These are phyloP conservation scores for Grammomys surdaster DNA, from an alignment of 2,113 vertebrate species.

Conservation along the genomic window DNA sequence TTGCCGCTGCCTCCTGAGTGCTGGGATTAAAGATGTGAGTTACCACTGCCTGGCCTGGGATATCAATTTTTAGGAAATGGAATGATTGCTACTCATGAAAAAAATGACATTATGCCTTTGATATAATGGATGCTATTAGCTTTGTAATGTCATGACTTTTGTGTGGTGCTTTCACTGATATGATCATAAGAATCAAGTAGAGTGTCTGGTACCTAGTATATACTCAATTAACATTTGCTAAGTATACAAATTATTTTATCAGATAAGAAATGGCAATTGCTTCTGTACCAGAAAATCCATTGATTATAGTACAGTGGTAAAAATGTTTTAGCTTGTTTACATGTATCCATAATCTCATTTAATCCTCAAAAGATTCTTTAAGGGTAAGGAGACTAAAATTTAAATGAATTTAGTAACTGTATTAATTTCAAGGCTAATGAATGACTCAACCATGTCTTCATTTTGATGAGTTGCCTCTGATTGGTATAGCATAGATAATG, in stretches of 20 bases:
- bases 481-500: not conserved
- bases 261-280: constrained; percentile 10
- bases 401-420: constrained; percentile 24
- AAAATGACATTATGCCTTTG: constrained; percentile 33
- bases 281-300: constrained; percentile 47
- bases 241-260: constrained; percentile 36
- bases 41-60: not conserved
- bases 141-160: constrained; percentile 16
- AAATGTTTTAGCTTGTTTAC: constrained; percentile 45
- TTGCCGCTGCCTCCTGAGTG: not conserved
- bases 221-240: not conserved
- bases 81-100: constrained; percentile 31
- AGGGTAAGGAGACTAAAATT: not conserved
- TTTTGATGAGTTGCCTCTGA: not conserved
- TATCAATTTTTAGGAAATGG: constrained; percentile 9
- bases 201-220: not conserved
- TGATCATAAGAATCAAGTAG: not conserved
- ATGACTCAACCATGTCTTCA: not conserved
- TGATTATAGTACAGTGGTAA: constrained; percentile 44
- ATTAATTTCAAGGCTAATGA: not conserved
- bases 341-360: not conserved
- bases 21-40: not conserved
- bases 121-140: constrained; percentile 11
- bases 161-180: not conserved
- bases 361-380: not conserved